These are phyloP conservation scores for Grammomys dolichurus DNA, from an alignment of 2,113 vertebrate species.

Conservation along the genomic window DNA sequence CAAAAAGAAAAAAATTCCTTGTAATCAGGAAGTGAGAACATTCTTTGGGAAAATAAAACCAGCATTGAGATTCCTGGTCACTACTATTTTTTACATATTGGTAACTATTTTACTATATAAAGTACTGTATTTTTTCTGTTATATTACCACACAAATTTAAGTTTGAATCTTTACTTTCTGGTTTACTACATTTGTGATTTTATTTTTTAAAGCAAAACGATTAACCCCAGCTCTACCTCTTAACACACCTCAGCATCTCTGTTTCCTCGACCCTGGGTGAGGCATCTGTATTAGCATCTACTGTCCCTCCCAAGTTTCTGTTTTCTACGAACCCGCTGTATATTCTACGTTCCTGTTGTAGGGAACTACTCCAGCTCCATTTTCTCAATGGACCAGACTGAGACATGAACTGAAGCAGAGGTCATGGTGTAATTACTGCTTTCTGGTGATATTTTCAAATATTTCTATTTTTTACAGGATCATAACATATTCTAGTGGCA, in stretches of 20 bases:
- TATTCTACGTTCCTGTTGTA: neutral
- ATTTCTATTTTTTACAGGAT: neutral
- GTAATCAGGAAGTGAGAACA: neutral
- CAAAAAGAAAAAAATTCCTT: neutral
- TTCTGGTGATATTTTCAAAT: conserved; percentile 6
- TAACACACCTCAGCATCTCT: neutral
- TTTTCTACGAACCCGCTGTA: neutral
- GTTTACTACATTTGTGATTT: neutral
- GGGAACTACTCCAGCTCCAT: neutral
- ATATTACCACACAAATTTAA: neutral
- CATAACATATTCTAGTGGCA: neutral
- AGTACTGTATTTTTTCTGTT: neutral
- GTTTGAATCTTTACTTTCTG: neutral
- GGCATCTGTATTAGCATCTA: neutral
- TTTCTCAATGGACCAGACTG: conserved; percentile 32
- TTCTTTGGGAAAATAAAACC: conserved; percentile 21
- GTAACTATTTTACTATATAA: neutral
- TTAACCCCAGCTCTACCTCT: neutral
- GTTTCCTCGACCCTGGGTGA: neutral
- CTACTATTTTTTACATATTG: neutral
- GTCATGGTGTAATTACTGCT: neutral
- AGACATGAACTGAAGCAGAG: neutral
- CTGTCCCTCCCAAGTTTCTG: neutral
- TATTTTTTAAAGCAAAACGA: neutral
- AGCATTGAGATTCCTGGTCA: neutral